Conservation (phyloP, 2,888 invertebrate genomes). For the Crematogaster levior region DNA sequence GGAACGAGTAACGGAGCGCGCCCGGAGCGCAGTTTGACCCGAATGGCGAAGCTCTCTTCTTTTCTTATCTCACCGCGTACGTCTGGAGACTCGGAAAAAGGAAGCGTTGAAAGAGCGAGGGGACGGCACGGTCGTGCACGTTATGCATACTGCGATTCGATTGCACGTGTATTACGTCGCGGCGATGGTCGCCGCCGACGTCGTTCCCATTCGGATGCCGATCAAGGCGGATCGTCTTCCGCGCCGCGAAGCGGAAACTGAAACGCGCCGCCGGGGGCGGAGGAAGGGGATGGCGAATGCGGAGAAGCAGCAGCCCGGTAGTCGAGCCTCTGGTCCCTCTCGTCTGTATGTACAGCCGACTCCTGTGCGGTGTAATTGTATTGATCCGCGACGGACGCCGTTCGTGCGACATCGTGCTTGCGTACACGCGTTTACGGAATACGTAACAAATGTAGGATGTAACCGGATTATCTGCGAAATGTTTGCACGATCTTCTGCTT, state of each 20-base stretch:
- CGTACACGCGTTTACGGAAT: constrained; percentile 35
- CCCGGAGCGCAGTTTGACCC: constrained; percentile 61
- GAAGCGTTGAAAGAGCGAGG: constrained; percentile 4
- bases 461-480: background rate
- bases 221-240: constrained; percentile 61
- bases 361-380: constrained; percentile 40
- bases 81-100: constrained; percentile 19
- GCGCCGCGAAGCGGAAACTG: constrained; percentile 59
- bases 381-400: constrained; percentile 41
- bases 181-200: constrained; percentile 1
- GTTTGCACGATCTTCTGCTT: constrained; percentile 9
- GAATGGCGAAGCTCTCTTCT: constrained; percentile 57
- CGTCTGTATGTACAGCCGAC: background rate
- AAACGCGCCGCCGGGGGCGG: constrained; percentile 41
- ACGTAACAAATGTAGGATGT: constrained; percentile 26
- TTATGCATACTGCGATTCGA: constrained; percentile 56
- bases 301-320: background rate
- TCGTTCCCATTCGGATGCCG: constrained; percentile 66
- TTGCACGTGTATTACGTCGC: constrained; percentile 55
- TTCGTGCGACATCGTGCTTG: constrained; percentile 29
- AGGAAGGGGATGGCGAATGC: constrained; percentile 19
- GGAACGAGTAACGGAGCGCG: background rate
- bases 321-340: background rate
- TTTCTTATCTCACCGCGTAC: constrained; percentile 64
- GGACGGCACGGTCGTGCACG: constrained; percentile 10